Conservation (phyloP, 2,797 vertebrate species). For the Enteromius fasciolatus region DNA sequence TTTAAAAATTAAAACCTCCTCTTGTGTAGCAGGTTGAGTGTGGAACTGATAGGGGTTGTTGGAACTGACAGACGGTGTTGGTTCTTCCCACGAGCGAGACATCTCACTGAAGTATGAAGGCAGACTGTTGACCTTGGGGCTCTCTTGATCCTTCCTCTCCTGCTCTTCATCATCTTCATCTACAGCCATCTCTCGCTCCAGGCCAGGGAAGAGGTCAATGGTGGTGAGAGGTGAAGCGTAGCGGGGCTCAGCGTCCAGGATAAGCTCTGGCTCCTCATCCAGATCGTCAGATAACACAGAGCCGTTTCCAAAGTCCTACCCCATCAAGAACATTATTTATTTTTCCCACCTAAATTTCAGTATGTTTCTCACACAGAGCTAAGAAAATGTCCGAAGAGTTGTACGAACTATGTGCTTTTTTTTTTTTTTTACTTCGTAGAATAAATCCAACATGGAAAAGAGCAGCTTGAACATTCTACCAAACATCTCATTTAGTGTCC, state of each 20-base stretch:
- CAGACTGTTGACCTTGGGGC: constrained; percentile 37
- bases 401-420: not conserved
- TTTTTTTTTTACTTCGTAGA: not conserved
- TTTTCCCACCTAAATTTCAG: not conserved
- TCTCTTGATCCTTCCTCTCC: constrained; percentile 68
- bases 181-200: constrained; percentile 87
- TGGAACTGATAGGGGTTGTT: constrained; percentile 43
- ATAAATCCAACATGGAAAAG: not conserved
- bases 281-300: constrained; percentile 70
- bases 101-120: constrained; percentile 52
- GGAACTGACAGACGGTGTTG: constrained; percentile 13
- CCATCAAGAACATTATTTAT: not conserved
- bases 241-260: constrained; percentile 76
- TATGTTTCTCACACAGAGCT: not conserved
- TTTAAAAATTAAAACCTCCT: constrained; percentile 57
- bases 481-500: not conserved
- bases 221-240: constrained; percentile 63
- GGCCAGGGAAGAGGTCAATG: constrained; percentile 47
- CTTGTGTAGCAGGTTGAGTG: constrained; percentile 47
- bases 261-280: constrained; percentile 81
- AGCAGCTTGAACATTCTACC: not conserved
- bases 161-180: constrained; percentile 84
- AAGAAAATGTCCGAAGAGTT: not conserved
- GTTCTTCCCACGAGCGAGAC: constrained; percentile 69
- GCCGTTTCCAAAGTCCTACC: constrained; percentile 79